Percentiles rank a stretch among this genome's conserved stretches.
Evolutionary conservation across 1,140 invertebrate genomes (phyloP).

Genomic region (Neodiprion lecontei): DNA sequence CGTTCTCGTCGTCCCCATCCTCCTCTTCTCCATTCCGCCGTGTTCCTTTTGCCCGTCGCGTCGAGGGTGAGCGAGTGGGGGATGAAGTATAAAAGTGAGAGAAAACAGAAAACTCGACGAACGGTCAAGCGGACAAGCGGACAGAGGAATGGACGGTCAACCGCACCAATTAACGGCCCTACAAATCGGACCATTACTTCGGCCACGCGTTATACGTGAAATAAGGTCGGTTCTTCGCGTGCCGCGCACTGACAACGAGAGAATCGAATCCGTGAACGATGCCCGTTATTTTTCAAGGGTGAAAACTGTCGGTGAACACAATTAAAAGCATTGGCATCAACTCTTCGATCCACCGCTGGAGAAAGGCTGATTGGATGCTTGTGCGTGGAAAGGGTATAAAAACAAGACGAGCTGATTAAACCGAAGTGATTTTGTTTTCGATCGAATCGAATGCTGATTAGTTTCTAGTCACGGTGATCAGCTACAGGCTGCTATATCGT

Average conservation of each 20-base stretch:
- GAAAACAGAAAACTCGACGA: neutral
- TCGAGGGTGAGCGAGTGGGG: neutral
- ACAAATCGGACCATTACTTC: conserved; percentile 1
- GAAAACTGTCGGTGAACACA: too few species aligned
- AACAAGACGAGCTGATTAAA: too few species aligned
- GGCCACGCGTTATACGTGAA: neutral
- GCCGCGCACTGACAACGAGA: neutral
- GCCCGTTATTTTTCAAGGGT: too few species aligned
- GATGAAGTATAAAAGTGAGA: conserved; percentile 25
- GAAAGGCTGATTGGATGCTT: too few species aligned
- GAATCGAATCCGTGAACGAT: neutral
- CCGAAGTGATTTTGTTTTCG: too few species aligned
- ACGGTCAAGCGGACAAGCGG: too few species aligned
- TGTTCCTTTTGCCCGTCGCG: neutral
- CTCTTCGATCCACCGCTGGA: too few species aligned
- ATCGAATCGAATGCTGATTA: too few species aligned
- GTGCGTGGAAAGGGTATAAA: too few species aligned
- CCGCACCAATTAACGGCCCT: conserved; percentile 4
- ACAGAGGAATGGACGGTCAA: neutral
- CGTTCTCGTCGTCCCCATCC: conserved; percentile 10
- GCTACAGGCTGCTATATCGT: too few species aligned
- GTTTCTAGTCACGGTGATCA: too few species aligned
- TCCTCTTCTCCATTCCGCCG: neutral
- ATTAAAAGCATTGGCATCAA: too few species aligned
- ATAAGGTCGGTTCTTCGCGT: neutral